Base-by-base conservation (phyloP, 2,888 invertebrate species). In the Xylocampa areola region DNA sequence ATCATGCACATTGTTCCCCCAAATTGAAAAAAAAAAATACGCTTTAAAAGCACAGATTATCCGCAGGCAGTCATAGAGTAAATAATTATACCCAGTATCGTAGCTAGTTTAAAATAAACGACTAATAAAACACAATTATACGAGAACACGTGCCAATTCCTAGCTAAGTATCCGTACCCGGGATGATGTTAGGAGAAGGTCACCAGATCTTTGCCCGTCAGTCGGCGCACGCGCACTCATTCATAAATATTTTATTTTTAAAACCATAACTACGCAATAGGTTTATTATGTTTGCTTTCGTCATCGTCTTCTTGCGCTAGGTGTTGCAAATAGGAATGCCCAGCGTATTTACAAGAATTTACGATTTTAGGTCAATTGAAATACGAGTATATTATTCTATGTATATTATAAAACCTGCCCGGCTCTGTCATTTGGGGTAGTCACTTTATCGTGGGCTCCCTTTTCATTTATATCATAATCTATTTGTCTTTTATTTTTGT, bases 221-320 rank as follows among this genome's bases (percentile, higher is more conserved):
- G 75, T 55, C 17, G 23, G 67, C 70, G 75, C 54, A 53, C 44
- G 70, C 63, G 64, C 58, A 66, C 47, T 69, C 79, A 82, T 82
- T 84, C 83, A 84, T 81, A 68, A 58, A 52, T 16, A 49, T 54
- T 53, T 68, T 82, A 80, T 80, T 84, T 79, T 76, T 76, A 73
- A 68, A 72, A 64, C 41, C 60, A 14, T 13, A 39, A 40, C 44
- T 23, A 41, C 60, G 48, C 60, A 48, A 23, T 45, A 43, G 30
- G 25, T n/a, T 30, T 27, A 13, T 23, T 27, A 29, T 23, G 29
- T 36, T 30, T 32, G 32, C 2, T 51, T 52, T 29, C 19, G 33
- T 14, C 8, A 27, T 36, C 39, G 3, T 5, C 1, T 40, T 21
- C 29, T 13, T 30, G 10, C 8, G 1, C 8, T 17, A n/a, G 4